Conservation (phyloP, 1,140 invertebrate species). For the Nasonia vitripennis region DNA sequence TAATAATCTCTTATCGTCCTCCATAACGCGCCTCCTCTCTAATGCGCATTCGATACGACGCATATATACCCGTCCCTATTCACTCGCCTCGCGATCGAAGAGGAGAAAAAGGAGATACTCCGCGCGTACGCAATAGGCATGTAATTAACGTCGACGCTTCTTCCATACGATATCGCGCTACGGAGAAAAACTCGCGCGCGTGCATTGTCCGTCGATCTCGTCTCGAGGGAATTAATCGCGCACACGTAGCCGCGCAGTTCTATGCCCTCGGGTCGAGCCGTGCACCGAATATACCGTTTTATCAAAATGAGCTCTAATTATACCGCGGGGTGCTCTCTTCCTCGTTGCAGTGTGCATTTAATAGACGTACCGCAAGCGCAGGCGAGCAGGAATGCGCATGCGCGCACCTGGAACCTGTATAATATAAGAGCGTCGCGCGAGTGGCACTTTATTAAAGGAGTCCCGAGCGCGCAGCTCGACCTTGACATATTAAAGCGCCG, state of each 20-base stretch:
- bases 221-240: too few species aligned
- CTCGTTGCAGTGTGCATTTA: not conserved
- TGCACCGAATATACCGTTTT: constrained; percentile 23
- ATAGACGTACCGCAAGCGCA: constrained; percentile 32
- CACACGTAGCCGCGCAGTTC: too few species aligned
- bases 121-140: not conserved
- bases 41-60: too few species aligned
- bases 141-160: constrained; percentile 21
- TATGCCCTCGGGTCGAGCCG: too few species aligned
- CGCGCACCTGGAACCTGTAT: constrained; percentile 2
- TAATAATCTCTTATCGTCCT: too few species aligned
- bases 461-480: not conserved
- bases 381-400: constrained; percentile 11
- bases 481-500: constrained; percentile 17
- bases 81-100: too few species aligned
- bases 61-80: too few species aligned
- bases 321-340: not conserved
- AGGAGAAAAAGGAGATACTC: too few species aligned
- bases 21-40: too few species aligned
- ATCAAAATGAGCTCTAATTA: constrained; percentile 44
- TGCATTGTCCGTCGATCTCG: too few species aligned
- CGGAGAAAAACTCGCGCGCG: too few species aligned
- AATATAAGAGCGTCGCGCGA: not conserved
- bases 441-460: not conserved
- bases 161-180: too few species aligned